These are phyloP conservation scores for Diaperis boleti DNA, from an alignment of 2,888 invertebrate species.

Conservation along the genomic window DNA sequence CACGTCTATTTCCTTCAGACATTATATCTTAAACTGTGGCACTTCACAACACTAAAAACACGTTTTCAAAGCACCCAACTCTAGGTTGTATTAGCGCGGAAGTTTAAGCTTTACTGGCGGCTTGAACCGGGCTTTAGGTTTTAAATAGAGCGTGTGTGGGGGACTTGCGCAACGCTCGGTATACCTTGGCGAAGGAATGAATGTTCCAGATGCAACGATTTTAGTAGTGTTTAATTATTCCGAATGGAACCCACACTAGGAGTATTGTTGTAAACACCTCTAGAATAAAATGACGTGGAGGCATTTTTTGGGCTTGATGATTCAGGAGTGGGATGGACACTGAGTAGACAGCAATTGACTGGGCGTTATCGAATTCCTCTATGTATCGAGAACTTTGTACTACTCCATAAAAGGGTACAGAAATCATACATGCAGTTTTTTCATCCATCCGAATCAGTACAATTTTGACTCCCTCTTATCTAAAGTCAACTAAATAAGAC, in stretches of 20 bases:
- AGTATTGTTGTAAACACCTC: slow-evolving; percentile 8
- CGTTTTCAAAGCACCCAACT: neutral
- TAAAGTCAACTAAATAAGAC: too few species aligned
- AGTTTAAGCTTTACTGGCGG: slow-evolving; percentile 34
- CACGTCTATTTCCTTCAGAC: slow-evolving; percentile 84
- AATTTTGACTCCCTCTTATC: too few species aligned
- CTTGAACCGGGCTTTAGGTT: slow-evolving; percentile 54
- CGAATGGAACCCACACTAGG: slow-evolving; percentile 3
- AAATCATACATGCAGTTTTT: too few species aligned
- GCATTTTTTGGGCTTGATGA: slow-evolving; percentile 10
- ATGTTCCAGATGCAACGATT: slow-evolving; percentile 27
- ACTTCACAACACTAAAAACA: slow-evolving; percentile 7
- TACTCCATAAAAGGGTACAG: too few species aligned
- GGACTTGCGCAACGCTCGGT: slow-evolving; percentile 55
- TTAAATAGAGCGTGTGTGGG: slow-evolving; percentile 60
- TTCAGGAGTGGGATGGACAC: neutral
- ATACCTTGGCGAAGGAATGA: slow-evolving; percentile 32
- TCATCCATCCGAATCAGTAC: too few species aligned
- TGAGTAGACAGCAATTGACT: neutral
- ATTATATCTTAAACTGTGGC: slow-evolving; percentile 67
- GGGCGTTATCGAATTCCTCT: neutral
- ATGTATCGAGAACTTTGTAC: too few species aligned
- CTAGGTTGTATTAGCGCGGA: neutral
- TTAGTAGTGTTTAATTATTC: slow-evolving; percentile 16
- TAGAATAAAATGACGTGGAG: slow-evolving; percentile 25